phyloP scores from a whole-genome alignment of 2,888 invertebrate species.

The Melieria picta region DNA sequence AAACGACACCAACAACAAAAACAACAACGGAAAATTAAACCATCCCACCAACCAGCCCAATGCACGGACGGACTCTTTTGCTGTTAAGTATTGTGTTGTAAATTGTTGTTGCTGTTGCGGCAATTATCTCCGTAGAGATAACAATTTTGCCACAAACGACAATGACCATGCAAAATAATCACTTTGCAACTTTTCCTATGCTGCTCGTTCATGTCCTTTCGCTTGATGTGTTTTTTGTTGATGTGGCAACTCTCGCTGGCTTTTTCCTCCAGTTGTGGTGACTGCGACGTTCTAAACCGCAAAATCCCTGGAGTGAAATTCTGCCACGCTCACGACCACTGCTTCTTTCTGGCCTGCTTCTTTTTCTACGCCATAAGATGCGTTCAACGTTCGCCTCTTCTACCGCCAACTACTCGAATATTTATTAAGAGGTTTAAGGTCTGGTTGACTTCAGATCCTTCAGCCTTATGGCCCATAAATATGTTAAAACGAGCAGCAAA shows the following conservation, averaged over 20 bases:
- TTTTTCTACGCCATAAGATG: not conserved
- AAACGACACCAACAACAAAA: slow-evolving; percentile 49
- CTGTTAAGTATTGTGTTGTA: not conserved
- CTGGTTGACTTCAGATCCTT: too few species aligned
- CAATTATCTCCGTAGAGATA: slow-evolving; percentile 61
- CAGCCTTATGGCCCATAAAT: too few species aligned
- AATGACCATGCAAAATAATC: slow-evolving; percentile 38
- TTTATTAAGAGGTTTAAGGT: too few species aligned
- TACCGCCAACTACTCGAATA: too few species aligned
- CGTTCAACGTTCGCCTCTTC: too few species aligned
- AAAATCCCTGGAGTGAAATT: slow-evolving; percentile 22
- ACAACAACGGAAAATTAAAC: slow-evolving; percentile 5
- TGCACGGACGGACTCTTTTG: too few species aligned
- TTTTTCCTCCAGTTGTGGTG: not conserved
- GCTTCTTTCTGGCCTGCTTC: not conserved
- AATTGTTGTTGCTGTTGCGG: slow-evolving; percentile 37
- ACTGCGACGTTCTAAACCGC: slow-evolving; percentile 20
- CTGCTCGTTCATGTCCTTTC: not conserved
- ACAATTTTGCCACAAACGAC: slow-evolving; percentile 53
- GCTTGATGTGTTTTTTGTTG: slow-evolving; percentile 7
- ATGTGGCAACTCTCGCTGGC: not conserved
- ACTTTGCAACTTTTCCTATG: slow-evolving; percentile 22
- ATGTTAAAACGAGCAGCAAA: too few species aligned
- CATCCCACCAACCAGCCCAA: too few species aligned
- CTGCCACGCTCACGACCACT: not conserved